Evolutionary conservation across 2,113 vertebrate genomes (phyloP).

Genomic region (Colius striatus): DNA sequence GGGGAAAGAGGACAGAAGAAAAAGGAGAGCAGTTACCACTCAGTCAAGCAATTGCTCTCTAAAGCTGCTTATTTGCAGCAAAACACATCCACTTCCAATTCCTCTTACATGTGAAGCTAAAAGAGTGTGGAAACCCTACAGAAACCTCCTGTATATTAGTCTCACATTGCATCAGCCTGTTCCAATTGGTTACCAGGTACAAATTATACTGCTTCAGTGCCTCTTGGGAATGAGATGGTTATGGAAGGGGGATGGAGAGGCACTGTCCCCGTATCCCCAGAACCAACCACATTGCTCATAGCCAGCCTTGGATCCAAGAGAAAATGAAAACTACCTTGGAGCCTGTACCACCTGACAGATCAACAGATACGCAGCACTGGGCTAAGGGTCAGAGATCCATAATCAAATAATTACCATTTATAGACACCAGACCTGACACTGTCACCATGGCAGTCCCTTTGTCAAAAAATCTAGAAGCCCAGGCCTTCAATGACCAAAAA

Average conservation of each 20-base stretch:
- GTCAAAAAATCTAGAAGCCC: not conserved
- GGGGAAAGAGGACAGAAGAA: not conserved
- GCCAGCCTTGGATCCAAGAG: not conserved
- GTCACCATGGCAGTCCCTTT: not conserved
- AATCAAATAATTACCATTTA: not conserved
- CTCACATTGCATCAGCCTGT: conserved; percentile 11
- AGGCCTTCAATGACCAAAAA: not conserved
- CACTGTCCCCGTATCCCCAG: not conserved
- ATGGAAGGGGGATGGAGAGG: not conserved
- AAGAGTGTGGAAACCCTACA: not conserved
- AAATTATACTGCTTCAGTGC: not conserved
- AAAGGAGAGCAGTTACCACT: not conserved
- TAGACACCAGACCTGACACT: rapidly evolving
- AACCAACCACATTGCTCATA: not conserved
- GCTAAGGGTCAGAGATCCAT: not conserved
- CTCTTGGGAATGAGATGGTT: not conserved
- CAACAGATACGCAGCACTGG: not conserved
- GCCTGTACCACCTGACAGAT: not conserved
- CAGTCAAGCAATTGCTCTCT: not conserved
- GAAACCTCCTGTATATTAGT: conserved; percentile 18
- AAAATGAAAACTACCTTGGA: not conserved
- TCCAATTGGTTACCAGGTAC: conserved; percentile 32
- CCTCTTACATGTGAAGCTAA: not conserved
- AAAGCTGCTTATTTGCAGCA: not conserved
- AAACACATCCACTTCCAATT: not conserved